Evolutionary conservation across 2,113 vertebrate species (phyloP), one percentile per base, ranked within the genome.

Genomic region (Edolisoma coerulescens): DNA sequence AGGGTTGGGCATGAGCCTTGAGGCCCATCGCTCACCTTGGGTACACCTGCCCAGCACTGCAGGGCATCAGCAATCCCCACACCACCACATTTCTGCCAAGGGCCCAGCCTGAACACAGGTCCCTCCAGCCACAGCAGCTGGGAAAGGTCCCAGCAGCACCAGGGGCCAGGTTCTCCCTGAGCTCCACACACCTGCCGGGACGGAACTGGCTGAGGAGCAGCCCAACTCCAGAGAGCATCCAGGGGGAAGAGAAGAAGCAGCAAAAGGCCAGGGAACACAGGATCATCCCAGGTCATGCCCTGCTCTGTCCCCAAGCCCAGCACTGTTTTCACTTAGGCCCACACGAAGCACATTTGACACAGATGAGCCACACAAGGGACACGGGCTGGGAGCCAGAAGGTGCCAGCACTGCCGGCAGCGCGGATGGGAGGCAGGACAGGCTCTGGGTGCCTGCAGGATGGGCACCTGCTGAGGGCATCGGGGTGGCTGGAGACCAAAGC

Each of bases 361-460:
- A 49, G 18, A 45, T 0, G 0, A 85, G 41, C 23, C 0, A 1
- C 50, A n/a, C 16, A 10, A 16, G n/a, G 4, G 5, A 12, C 49
- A 32, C 0, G 1, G 64, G 45, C 76, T 28, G 63, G 54, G 26
- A 73, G 50, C 63, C 30, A 15, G 63, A 13, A 32, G 52, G 54
- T 64, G 91, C 79, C 53, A 56, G 45, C 2, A 2, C 33, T 61
- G 47, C 2, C 1, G 5, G 64, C 8, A 20, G 82, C 19, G 2
- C 2, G 30, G 37, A 41, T 1, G 3, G 44, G 52, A 59, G 7
- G 65, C 22, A 10, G 47, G 63, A 50, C 0, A 1, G 53, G 68
- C 33, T 28, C 32, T 0, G 1, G 37, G 12, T 3, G 10, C 65
- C 42, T 1, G 3, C n/a, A 9, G 35, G 33, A 70, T 4, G 4